phyloP scores from a whole-genome alignment of 2,113 vertebrate species.

The Triplophysa tibetana region DNA sequence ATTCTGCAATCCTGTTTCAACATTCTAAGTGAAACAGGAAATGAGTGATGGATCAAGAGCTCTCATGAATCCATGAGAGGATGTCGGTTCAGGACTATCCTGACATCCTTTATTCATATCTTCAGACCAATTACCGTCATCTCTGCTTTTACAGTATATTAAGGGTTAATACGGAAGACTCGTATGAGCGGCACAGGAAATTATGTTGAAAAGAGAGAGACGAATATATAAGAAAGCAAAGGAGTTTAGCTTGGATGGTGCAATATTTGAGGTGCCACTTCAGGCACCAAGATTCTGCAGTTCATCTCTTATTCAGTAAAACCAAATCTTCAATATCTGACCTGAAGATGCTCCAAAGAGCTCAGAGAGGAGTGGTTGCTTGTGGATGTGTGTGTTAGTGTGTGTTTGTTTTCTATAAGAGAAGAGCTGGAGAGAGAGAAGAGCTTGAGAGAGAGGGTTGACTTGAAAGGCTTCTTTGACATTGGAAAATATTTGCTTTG shows the following conservation, averaged over 20 bases:
- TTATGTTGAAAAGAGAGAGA: conserved; percentile 15
- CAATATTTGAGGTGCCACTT: conserved; percentile 31
- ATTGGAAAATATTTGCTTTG: background rate
- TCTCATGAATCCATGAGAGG: conserved; percentile 41
- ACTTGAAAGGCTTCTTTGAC: conserved; percentile 24
- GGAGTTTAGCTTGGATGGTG: conserved; percentile 13
- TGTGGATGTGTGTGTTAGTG: conserved; percentile 28
- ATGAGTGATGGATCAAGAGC: conserved; percentile 35
- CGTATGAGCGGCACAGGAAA: conserved; percentile 62
- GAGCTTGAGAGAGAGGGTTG: background rate
- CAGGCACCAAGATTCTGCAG: conserved; percentile 14
- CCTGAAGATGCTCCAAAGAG: conserved; percentile 15
- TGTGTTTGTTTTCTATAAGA: background rate
- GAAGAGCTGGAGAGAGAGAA: background rate
- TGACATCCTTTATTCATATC: conserved; percentile 69
- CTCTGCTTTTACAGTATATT: conserved; percentile 61
- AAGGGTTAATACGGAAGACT: conserved; percentile 70
- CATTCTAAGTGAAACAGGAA: conserved; percentile 18
- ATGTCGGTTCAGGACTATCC: conserved; percentile 67
- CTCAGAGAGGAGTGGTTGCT: background rate
- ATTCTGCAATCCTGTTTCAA: background rate
- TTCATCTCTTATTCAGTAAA: conserved; percentile 28
- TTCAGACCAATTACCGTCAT: conserved; percentile 75
- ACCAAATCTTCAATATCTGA: conserved; percentile 9
- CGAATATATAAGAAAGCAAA: conserved; percentile 3